phyloP scores from a whole-genome alignment of 2,113 vertebrate species.

The Lamprologus callipterus region DNA sequence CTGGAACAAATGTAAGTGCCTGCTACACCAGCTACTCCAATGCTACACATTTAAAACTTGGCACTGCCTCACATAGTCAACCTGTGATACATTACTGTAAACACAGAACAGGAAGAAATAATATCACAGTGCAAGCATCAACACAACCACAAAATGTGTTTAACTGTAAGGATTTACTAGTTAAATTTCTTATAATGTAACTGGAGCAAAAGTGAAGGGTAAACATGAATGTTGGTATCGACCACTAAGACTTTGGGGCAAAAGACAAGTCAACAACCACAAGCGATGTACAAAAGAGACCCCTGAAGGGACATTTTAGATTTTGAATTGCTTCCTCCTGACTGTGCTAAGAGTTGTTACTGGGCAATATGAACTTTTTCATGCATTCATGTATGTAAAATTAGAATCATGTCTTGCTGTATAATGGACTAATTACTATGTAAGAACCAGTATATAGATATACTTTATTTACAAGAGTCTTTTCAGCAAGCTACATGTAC shows the following conservation, averaged over 20 bases:
- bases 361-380: neutral
- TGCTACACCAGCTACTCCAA: neutral
- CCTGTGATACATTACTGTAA: neutral
- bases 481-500: neutral
- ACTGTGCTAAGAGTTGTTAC: neutral
- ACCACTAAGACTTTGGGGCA: neutral
- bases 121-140: neutral
- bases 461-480: neutral
- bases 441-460: neutral
- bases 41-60: neutral
- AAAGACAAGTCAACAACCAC: neutral
- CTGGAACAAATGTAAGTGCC: neutral
- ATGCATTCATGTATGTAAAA: neutral
- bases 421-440: neutral
- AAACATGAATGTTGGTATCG: neutral
- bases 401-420: neutral
- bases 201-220: neutral
- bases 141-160: neutral
- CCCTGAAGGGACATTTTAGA: neutral
- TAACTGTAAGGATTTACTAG: neutral
- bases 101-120: neutral
- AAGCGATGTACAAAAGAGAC: neutral
- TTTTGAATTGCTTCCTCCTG: neutral
- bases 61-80: neutral
- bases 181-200: neutral